Base-by-base conservation (phyloP, 1,140 invertebrate species). In the Leptopilina boulardi region DNA sequence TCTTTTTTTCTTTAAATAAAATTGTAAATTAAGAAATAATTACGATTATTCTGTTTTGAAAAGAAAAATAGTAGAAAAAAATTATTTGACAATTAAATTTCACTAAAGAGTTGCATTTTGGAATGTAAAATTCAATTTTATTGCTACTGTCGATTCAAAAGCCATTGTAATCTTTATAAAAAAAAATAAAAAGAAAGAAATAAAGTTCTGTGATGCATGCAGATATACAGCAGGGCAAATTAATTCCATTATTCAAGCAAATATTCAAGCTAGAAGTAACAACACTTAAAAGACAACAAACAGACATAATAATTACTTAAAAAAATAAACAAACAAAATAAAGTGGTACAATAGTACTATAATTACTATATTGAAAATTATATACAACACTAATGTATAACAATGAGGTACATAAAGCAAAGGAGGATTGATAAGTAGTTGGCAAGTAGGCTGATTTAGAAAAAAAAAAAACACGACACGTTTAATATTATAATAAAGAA, bases 401-500 rank as follows among this genome's bases (percentile, higher is more conserved):
- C 76, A 86, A n/a, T 78, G 81, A 79, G 80, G 77, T 82, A 34
- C 23, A 80, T 80, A 74, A 56, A 80, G 54, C 76, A 79, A 80
- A 81, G 76, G 72, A 84, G 42, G 77, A 80, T 82, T 82, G 79
- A 82, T 82, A 84, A 77, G 86, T 89, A 89, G 87, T 87, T 84
- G 85, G 85, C 86, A 87, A n/a, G 87, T 89, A 90, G 88, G 85
- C 87, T 89, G 84, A 87, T 86, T 83, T 89, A 89, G 87, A 88
- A 81, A 38, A 38, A 38, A 38, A 38, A 38, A 38, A 38, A 4
- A 89, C 85, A 87, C 83, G 86, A 83, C 86, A 88, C 85, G 85
- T 89, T 83, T 86, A 89, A 88, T 84, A 86, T 84, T 89, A 87
- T 82, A 76, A 19, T 75, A 47, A 81, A 76, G 81, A 86, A 83